Base-by-base conservation (phyloP, 1,140 invertebrate species). In the Brachionus rubens region DNA sequence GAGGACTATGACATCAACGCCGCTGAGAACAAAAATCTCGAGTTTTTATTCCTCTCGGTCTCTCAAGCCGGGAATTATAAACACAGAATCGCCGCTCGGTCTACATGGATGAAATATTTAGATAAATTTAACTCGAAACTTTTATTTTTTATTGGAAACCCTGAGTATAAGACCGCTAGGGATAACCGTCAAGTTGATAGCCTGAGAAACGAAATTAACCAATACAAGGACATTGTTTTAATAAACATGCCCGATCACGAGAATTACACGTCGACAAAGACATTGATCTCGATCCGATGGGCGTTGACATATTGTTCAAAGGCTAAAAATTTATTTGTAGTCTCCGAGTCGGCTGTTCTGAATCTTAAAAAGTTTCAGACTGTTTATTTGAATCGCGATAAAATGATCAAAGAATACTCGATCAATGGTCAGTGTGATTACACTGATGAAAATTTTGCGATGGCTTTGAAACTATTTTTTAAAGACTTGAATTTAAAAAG, bases 191-290 rank as follows among this genome's bases (percentile, higher is more conserved):
- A 26, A 4, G 16, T 50, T 4, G 36, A 59, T 6, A 28, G 7
- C 16, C 16, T 72, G 7, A n/a, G 7, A 50, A 14, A 72, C 10
- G 68, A 72, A 10, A 72, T 72, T 28, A 30, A 12, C 0, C 19
- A 72, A 7, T 6, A 72, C 10, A 21, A 10, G 16, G 68, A 72
- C 24, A 5, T 72, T 21, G 50, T 72, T 24, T 46, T 50, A 50
- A 54, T 72, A 40, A 72, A 72, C 46, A 72, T 72, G 68, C 68
- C 68, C 4, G 68, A 72, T 41, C 46, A 72, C 19, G 68, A 72
- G 36, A 54, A 72, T 19, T 50, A 54, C 46, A 50, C 46, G 12
- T 50, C 46, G 28, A 72, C 46, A 7, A 72, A 72, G 41, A 54
- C 68, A 40, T 46, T 72, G 1, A 72, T 72, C 24, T 48, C 68